phyloP scores from a whole-genome alignment of 2,113 vertebrate genomes.

The Acrocephalus arundinaceus region DNA sequence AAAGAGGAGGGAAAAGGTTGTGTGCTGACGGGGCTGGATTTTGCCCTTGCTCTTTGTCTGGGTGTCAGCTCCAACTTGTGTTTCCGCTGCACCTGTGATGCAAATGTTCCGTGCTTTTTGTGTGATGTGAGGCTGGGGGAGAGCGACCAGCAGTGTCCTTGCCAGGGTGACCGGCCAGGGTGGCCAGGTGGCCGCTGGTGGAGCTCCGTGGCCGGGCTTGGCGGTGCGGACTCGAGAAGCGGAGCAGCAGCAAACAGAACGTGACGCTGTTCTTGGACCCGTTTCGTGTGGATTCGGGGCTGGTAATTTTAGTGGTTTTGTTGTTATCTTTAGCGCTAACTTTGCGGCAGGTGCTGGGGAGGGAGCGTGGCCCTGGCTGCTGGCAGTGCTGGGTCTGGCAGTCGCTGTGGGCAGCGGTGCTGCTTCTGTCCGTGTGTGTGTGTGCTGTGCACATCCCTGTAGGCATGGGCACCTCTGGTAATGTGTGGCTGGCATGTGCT shows the following conservation, averaged over 20 bases:
- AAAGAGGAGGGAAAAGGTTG: constrained; percentile 11
- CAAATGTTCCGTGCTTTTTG: background rate
- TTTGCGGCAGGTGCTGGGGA: background rate
- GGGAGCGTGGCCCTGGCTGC: background rate
- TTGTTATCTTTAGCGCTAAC: background rate
- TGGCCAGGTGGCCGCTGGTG: background rate
- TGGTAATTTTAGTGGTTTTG: background rate
- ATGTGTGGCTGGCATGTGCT: rapidly evolving
- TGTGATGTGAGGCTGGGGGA: background rate
- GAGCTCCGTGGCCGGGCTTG: background rate
- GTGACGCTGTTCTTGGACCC: background rate
- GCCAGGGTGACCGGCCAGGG: background rate
- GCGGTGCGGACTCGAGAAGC: rapidly evolving
- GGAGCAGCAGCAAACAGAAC: background rate
- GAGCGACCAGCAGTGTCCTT: background rate
- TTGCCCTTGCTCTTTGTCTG: constrained; percentile 37
- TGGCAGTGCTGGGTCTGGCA: background rate
- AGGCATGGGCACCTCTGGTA: rapidly evolving
- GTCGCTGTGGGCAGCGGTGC: background rate
- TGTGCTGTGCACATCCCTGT: rapidly evolving
- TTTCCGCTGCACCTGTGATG: background rate
- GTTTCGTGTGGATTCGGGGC: background rate
- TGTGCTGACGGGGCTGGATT: background rate
- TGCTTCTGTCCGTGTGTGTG: rapidly evolving
- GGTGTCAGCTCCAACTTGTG: background rate